Conservation (phyloP, 2,113 vertebrate species). For the Phrynosoma blainvillii region DNA sequence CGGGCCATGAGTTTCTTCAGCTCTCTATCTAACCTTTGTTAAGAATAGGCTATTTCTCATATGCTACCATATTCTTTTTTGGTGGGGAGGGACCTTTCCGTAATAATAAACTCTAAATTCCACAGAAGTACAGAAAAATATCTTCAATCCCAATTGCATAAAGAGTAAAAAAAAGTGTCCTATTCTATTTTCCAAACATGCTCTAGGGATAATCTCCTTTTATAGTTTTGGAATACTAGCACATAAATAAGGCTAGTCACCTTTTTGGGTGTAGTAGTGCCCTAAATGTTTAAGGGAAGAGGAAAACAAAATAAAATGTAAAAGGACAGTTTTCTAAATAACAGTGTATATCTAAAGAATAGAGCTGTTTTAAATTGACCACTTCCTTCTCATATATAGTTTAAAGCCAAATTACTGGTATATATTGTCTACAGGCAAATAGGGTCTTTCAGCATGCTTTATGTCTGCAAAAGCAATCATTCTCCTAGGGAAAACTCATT, state of each 20-base stretch:
- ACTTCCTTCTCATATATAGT: not conserved
- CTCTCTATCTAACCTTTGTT: too few relatives aligned
- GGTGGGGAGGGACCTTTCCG: too few relatives aligned
- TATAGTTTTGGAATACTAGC: not conserved
- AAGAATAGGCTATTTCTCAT: too few relatives aligned
- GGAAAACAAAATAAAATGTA: not conserved
- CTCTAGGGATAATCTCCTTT: not conserved
- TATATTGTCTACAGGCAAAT: slow-evolving; percentile 38
- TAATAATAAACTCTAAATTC: not conserved
- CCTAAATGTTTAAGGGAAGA: not conserved
- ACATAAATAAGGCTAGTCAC: not conserved
- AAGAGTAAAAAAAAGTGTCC: not conserved
- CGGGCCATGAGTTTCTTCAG: too few relatives aligned
- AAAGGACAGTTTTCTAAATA: slow-evolving; percentile 3
- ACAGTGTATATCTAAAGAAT: not conserved
- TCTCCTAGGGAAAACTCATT: slow-evolving; percentile 60
- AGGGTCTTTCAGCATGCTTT: slow-evolving; percentile 11
- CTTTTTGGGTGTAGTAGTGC: not conserved
- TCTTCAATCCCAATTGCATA: not conserved
- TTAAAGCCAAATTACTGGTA: slow-evolving; percentile 39
- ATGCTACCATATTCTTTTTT: too few relatives aligned
- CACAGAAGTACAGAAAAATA: not conserved
- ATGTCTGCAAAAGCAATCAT: slow-evolving; percentile 39
- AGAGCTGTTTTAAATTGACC: not conserved
- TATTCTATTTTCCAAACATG: not conserved